Evolutionary conservation across 1,140 invertebrate species (phyloP), one percentile per base, ranked within the genome.

Genomic region (Telenomus remus): DNA sequence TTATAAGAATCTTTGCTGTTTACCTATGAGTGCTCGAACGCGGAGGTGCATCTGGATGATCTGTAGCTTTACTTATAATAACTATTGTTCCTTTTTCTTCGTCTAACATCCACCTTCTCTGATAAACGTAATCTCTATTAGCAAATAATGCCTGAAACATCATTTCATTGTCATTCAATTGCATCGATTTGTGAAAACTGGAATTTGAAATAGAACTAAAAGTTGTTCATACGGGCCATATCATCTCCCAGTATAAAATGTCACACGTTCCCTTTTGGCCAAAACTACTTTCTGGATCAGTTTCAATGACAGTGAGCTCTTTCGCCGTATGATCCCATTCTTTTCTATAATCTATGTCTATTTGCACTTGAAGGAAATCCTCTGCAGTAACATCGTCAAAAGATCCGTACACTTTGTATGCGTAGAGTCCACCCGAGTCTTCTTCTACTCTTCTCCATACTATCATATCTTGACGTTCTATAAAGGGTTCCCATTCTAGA

Each of bases 91-190:
- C 87, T 7, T 81, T 83, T 8, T 90, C 84, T 46, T 88, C 82
- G 79, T 93, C 91, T 27, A 91, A 86, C 5, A 90, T 75, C 82
- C 93, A 95, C 5, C 94, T 89, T 4, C 95, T 89, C 70, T 94
- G 91, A 83, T 94, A 97, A 0, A 96, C 93, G 82, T 97, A 97
- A 84, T 96, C 95, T 33, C 95, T 90, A 84, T 97, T 96, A 1
- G 93, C 90, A 86, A 96, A 96, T 71, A 96, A 87, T 81, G 90
- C 91, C 91, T 95, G 35, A 6, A 85, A 16, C 89, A 27, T n/a
- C n/a, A n/a, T n/a, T n/a, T n/a, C n/a, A n/a, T n/a, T n/a, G n/a
- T n/a, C n/a, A n/a, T n/a, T n/a, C n/a, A n/a, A n/a, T n/a, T n/a
- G n/a, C n/a, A n/a, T n/a, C n/a, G n/a, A n/a, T n/a, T n/a, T n/a